Conservation (phyloP, 2,797 vertebrate genomes). For the Phrynocephalus guinanensis region DNA sequence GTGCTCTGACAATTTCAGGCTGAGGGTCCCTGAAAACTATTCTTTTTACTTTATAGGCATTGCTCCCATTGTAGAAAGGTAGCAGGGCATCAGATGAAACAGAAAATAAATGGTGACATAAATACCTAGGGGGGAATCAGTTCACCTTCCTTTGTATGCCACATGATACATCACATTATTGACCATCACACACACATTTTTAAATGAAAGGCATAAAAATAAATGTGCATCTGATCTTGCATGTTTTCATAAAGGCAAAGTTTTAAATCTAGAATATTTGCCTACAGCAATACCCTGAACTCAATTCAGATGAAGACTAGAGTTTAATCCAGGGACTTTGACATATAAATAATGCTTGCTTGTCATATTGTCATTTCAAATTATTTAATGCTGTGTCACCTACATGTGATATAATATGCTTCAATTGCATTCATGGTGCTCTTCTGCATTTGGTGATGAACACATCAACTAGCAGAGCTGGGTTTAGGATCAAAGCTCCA, state of each 20-base stretch:
- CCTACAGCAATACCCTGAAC: not conserved
- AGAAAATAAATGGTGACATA: slow-evolving; percentile 14
- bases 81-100: not conserved
- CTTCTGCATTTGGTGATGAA: not conserved
- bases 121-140: not conserved
- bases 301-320: not conserved
- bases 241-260: not conserved
- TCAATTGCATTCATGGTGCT: not conserved
- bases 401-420: accelerated
- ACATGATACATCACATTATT: not conserved
- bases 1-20: not conserved
- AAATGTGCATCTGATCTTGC: slow-evolving; percentile 7
- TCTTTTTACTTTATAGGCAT: slow-evolving; percentile 15
- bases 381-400: slow-evolving; percentile 3
- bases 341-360: slow-evolving; percentile 23
- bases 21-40: too few species aligned
- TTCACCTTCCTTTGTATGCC: not conserved
- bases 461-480: not conserved
- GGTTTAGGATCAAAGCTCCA: not conserved
- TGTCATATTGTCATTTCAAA: slow-evolving; percentile 21
- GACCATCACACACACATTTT: not conserved
- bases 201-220: not conserved
- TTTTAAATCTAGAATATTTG: slow-evolving; percentile 4
- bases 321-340: slow-evolving; percentile 14
- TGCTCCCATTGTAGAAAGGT: not conserved